These are phyloP conservation scores for Bathynomus jamesi DNA, from an alignment of 1,140 invertebrate genomes.

Conservation along the genomic window DNA sequence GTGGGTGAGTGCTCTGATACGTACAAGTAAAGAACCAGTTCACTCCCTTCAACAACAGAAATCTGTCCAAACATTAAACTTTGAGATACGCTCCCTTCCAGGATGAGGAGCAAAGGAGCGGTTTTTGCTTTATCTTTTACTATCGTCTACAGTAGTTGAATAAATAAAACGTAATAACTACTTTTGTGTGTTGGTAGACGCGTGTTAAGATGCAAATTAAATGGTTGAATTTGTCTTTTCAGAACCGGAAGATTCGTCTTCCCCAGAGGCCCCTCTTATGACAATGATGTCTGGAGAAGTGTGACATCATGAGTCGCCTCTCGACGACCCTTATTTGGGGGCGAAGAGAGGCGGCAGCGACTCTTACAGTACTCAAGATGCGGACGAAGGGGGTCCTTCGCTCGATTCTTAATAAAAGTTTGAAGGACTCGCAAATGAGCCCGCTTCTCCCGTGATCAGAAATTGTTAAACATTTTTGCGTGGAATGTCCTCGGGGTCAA, in stretches of 20 bases:
- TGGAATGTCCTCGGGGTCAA: too few relatives aligned
- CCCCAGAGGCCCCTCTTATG: conserved; percentile 31
- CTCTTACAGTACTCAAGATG: neutral
- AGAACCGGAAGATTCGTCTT: conserved; percentile 34
- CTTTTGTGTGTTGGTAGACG: too few relatives aligned
- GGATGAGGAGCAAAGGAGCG: neutral
- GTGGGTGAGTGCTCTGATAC: conserved; percentile 21
- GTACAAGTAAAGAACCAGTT: neutral
- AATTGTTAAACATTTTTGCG: too few relatives aligned
- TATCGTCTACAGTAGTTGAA: neutral
- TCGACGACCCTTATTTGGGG: neutral
- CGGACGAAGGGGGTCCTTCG: neutral
- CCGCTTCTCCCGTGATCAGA: too few relatives aligned
- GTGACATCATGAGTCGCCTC: conserved; percentile 28
- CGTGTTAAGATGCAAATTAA: too few relatives aligned
- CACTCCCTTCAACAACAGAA: neutral
- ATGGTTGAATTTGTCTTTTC: too few relatives aligned
- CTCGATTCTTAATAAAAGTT: neutral
- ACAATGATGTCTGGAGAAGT: conserved; percentile 34
- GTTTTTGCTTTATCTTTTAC: conserved; percentile 1
- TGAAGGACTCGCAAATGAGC: too few relatives aligned
- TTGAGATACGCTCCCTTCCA: neutral
- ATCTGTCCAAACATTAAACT: neutral
- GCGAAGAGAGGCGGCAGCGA: neutral
- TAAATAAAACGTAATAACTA: neutral